These are phyloP conservation scores for Pyrrhosoma nymphula DNA, from an alignment of 2,888 invertebrate genomes.

Conservation along the genomic window DNA sequence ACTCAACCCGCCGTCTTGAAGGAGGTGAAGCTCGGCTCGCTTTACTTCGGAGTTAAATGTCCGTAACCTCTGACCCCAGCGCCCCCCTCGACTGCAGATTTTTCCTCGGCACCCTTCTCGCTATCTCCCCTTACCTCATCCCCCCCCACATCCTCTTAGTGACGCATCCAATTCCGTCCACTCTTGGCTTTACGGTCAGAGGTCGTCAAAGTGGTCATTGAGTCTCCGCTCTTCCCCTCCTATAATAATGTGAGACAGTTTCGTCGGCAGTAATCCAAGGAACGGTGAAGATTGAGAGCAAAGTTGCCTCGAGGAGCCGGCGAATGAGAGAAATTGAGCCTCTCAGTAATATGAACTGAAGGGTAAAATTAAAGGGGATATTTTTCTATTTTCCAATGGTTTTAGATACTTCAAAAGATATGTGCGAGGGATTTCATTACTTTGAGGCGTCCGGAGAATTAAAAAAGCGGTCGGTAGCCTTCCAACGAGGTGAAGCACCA, in stretches of 20 bases:
- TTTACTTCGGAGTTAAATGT: background rate
- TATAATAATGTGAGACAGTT: constrained; percentile 34
- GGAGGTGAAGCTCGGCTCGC: background rate
- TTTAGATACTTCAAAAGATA: background rate
- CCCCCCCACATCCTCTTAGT: background rate
- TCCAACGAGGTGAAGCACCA: background rate
- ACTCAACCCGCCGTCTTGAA: background rate
- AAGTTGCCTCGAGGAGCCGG: background rate
- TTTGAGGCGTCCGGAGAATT: background rate
- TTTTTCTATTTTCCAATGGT: background rate
- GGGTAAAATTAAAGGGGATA: background rate
- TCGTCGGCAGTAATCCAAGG: background rate
- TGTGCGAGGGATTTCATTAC: background rate
- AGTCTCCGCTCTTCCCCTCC: background rate
- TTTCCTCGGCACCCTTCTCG: background rate
- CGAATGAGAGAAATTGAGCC: background rate
- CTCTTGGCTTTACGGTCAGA: background rate
- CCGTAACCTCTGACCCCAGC: background rate
- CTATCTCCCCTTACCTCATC: background rate
- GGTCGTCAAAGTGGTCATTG: constrained; percentile 3
- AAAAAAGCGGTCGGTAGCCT: background rate
- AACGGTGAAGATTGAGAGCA: background rate
- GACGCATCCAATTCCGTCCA: constrained; percentile 9
- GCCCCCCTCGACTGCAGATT: background rate
- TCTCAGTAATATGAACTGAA: background rate